Conservation (phyloP, 2,113 vertebrate species). For the Bos javanicus region DNA sequence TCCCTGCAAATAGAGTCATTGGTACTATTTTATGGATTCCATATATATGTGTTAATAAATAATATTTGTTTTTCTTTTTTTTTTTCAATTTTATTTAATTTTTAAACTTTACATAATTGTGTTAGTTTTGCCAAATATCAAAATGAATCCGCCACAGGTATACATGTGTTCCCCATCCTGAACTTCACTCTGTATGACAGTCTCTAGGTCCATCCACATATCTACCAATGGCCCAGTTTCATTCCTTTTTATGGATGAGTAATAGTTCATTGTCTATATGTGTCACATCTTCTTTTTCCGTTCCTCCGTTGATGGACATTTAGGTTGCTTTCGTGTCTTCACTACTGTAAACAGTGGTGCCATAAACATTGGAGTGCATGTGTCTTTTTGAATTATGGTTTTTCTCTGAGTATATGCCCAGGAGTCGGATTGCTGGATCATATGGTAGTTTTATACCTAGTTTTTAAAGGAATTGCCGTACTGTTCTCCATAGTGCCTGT, state of each 20-base stretch:
- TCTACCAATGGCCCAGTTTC: background rate
- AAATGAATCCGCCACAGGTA: too few relatives aligned
- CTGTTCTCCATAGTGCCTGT: background rate
- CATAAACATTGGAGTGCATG: background rate
- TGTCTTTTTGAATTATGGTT: background rate
- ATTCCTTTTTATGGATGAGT: background rate
- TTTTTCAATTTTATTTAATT: too few relatives aligned
- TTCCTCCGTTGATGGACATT: background rate
- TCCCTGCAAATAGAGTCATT: background rate
- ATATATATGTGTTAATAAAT: background rate
- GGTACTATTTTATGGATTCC: background rate
- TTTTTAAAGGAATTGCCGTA: background rate
- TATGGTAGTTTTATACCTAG: background rate
- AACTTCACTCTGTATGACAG: background rate
- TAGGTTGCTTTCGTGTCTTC: background rate
- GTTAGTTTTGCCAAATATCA: too few relatives aligned
- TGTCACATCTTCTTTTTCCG: background rate
- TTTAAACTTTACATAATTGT: too few relatives aligned
- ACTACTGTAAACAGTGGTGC: background rate
- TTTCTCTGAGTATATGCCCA: background rate
- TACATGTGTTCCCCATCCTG: too few relatives aligned
- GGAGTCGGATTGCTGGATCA: rapidly evolving
- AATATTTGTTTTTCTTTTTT: background rate
- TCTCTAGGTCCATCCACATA: background rate
- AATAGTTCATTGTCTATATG: background rate